Evolutionary conservation across 2,888 invertebrate genomes (phyloP), one percentile per base, ranked within the genome.

Genomic region (Pandemis heparana): DNA sequence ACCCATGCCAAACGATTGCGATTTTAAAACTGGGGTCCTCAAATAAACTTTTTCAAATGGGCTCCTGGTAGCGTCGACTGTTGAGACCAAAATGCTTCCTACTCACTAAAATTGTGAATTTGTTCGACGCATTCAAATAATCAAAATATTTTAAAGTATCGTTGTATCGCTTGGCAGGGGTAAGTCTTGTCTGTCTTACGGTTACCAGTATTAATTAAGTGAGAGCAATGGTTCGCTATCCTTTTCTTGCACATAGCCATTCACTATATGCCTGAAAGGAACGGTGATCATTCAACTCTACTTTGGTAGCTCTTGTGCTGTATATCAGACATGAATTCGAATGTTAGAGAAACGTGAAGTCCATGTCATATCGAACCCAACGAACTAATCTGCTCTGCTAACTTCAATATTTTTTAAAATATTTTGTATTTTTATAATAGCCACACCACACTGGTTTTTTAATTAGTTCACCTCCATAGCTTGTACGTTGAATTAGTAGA

Each of bases 361-460:
- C 48, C 53, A 32, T 59, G 46, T 23, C 16, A 56, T 23, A 62
- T 63, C 63, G 48, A 64, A 56, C 68, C 62, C 53, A 67, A 48
- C 62, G 56, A 59, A 48, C 6, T 32, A 61, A 39, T n/a, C 59
- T 53, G 23, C 77, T 79, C 77, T 76, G 74, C 80, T 78, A 77
- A 75, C 18, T 64, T 72, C 72, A 71, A 76, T 76, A 53, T 32
- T 67, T 71, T 67, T 71, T 39, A 59, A 23, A 63, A 62, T 63
- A 60, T 75, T 77, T 80, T 75, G 79, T 83, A 82, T 83, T 83
- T 83, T 78, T 81, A 74, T 82, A 79, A 74, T 68, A 77, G 72
- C 75, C 43, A 74, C 59, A 59, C 59, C 66, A 18, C 60, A 72
- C 68, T 76, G 77, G 56, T 77, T 77, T 81, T 80, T 69, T 75